These are phyloP conservation scores for Teleiodes luculella DNA, from an alignment of 2,888 invertebrate species.

Conservation along the genomic window DNA sequence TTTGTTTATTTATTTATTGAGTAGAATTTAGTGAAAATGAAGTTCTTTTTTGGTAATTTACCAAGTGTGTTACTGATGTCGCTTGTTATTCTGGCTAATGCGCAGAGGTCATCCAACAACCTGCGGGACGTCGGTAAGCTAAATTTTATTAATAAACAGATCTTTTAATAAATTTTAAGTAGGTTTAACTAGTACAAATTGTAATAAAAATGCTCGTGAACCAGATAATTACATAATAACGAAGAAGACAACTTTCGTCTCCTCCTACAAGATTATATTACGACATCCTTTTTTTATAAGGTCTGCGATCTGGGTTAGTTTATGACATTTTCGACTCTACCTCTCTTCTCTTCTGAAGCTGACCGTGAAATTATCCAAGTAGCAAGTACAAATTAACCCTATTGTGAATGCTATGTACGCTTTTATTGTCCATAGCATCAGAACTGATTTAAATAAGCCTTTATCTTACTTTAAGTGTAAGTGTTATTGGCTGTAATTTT, in stretches of 20 bases:
- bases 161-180: background rate
- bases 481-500: no score
- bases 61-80: constrained; percentile 64
- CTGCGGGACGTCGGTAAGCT: constrained; percentile 66
- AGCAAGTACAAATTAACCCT: no score
- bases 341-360: no score
- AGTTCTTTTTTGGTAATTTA: constrained; percentile 53
- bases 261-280: background rate
- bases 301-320: background rate
- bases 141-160: background rate
- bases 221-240: background rate
- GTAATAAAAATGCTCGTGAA: background rate
- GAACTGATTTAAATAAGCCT: no score
- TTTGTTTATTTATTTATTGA: background rate
- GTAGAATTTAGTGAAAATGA: constrained; percentile 41
- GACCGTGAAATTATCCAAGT: no score
- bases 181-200: background rate
- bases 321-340: no score
- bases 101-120: constrained; percentile 61
- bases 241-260: constrained; percentile 1
- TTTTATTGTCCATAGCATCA: no score
- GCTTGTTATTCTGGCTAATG: constrained; percentile 62
- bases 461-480: no score
- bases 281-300: background rate
- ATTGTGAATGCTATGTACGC: no score